Conservation (phyloP, 1,140 invertebrate species). For the Zaprionus africanus region DNA sequence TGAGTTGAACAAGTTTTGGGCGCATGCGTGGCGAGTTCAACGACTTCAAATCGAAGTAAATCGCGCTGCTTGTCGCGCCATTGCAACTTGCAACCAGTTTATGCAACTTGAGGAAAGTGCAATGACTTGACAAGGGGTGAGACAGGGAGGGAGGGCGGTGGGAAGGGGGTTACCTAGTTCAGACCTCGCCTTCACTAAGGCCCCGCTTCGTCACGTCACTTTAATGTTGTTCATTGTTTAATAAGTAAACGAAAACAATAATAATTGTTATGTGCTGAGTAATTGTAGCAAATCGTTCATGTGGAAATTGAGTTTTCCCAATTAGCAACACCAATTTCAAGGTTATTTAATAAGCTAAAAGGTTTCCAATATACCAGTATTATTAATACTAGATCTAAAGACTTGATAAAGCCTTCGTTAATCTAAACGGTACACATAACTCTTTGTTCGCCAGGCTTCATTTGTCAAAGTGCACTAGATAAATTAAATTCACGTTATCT, state of each 20-base stretch:
- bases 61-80: not conserved
- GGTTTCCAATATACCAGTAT: not conserved
- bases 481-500: constrained; percentile 16
- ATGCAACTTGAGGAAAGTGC: constrained; percentile 56
- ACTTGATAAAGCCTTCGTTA: not conserved
- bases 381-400: not conserved
- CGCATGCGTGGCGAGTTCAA: constrained; percentile 61
- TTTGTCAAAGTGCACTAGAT: not conserved
- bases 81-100: constrained; percentile 61
- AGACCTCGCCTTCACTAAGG: not conserved
- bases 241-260: not conserved
- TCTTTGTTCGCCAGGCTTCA: constrained; percentile 3
- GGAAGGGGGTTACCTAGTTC: not conserved
- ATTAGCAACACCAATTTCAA: constrained; percentile 7
- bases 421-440: constrained; percentile 1
- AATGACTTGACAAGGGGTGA: constrained; percentile 45
- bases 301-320: constrained; percentile 17
- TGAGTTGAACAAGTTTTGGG: constrained; percentile 47
- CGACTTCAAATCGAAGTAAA: constrained; percentile 10
- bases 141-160: not conserved
- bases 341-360: constrained; percentile 2
- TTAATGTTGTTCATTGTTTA: constrained; percentile 4
- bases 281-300: constrained; percentile 1
- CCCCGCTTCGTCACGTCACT: constrained; percentile 12
- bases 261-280: not conserved